These are phyloP conservation scores for Drosophila hamatofila DNA, from an alignment of 2,888 invertebrate species.

Conservation along the genomic window DNA sequence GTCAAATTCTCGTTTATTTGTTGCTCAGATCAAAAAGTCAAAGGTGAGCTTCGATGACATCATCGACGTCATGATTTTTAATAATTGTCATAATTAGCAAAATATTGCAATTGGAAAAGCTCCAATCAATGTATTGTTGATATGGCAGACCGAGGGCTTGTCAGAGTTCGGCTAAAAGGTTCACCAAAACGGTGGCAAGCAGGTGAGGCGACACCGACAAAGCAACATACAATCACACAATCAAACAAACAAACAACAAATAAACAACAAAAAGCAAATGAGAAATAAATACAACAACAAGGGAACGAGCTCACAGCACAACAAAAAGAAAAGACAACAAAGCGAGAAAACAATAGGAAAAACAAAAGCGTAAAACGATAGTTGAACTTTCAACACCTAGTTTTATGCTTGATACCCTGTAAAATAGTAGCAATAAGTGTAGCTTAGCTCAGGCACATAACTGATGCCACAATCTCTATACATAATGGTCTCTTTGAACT, in stretches of 20 bases:
- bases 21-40: conserved; percentile 60
- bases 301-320: conserved; percentile 11
- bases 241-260: conserved; percentile 38
- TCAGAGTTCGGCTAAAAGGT: conserved; percentile 24
- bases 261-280: conserved; percentile 9
- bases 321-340: conserved; percentile 5
- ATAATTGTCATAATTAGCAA: conserved; percentile 31
- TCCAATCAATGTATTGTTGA: conserved; percentile 22
- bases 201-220: conserved; percentile 22
- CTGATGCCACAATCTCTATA: background rate
- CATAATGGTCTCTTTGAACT: too few relatives aligned
- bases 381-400: conserved; percentile 81
- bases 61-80: conserved; percentile 33
- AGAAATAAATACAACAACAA: conserved; percentile 37
- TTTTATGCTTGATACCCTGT: conserved; percentile 24
- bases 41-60: conserved; percentile 69
- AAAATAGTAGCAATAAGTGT: accelerated
- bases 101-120: conserved; percentile 37
- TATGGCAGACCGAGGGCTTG: conserved; percentile 12
- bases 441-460: background rate
- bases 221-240: conserved; percentile 27
- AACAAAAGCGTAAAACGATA: conserved; percentile 77
- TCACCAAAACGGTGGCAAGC: conserved; percentile 2
- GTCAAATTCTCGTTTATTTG: conserved; percentile 62
- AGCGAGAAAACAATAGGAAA: conserved; percentile 13